Conservation (phyloP, 2,113 vertebrate genomes). For the Myrmophylax atrothorax region DNA sequence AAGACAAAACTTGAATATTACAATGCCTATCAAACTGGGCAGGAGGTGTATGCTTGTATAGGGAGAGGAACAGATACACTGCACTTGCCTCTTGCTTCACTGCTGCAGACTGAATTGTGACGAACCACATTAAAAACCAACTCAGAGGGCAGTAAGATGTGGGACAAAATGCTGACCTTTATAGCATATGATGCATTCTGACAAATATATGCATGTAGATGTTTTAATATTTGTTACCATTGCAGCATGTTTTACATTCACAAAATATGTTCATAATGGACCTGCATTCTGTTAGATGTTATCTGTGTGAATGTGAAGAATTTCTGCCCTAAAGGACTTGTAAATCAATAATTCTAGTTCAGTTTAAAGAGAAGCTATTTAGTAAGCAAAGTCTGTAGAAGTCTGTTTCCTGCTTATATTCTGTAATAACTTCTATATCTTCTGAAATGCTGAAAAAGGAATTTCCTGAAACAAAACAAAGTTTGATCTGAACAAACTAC, state of each 20-base stretch:
- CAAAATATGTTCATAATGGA: not conserved
- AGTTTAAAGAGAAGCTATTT: not conserved
- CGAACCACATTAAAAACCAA: not conserved
- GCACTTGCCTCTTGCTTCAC: not conserved
- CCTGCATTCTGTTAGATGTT: not conserved
- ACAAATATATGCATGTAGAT: not conserved
- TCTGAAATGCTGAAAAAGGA: not conserved
- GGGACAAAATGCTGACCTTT: not conserved
- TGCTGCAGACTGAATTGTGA: not conserved
- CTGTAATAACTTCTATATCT: not conserved
- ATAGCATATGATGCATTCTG: not conserved
- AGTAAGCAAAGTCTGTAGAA: not conserved
- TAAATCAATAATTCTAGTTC: not conserved
- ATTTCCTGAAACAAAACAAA: not conserved
- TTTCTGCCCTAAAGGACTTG: not conserved
- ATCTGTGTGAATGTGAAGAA: not conserved
- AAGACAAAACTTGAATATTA: not conserved
- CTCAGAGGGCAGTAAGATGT: accelerated
- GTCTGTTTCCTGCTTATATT: not conserved
- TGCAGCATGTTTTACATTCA: not conserved
- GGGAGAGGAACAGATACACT: not conserved
- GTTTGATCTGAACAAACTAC: not conserved
- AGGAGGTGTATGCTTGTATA: not conserved
- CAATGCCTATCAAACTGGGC: no score
- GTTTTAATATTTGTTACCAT: not conserved